phyloP scores from a whole-genome alignment of 2,888 invertebrate species.

The Pteria penguin region DNA sequence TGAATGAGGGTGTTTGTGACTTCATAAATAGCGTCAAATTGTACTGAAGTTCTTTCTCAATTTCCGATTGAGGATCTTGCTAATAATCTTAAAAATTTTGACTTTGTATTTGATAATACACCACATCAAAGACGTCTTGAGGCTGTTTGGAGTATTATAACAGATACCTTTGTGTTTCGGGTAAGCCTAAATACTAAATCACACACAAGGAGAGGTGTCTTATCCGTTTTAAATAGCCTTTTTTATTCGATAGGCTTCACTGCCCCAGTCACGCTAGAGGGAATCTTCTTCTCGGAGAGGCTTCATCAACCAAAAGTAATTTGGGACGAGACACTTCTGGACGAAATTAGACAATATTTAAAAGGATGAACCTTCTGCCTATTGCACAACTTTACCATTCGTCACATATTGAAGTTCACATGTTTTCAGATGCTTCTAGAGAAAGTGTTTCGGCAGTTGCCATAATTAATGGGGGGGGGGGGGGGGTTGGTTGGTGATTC shows the following conservation, averaged over 20 bases:
- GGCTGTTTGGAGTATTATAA: slow-evolving; percentile 5
- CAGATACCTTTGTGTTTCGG: slow-evolving; percentile 12
- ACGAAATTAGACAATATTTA: not conserved
- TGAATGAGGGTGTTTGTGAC: slow-evolving; percentile 24
- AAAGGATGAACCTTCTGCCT: slow-evolving; percentile 13
- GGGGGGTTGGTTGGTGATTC: slow-evolving; percentile 11
- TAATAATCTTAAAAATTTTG: slow-evolving; percentile 21
- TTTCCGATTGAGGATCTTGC: slow-evolving; percentile 20
- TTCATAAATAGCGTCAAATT: slow-evolving; percentile 39
- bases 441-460: slow-evolving; percentile 51
- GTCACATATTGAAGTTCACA: slow-evolving; percentile 21
- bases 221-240: slow-evolving; percentile 32
- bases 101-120: slow-evolving; percentile 15
- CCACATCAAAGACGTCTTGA: slow-evolving; percentile 34
- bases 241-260: slow-evolving; percentile 37
- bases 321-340: slow-evolving; percentile 33
- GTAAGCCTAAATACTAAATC: slow-evolving; percentile 9
- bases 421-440: slow-evolving; percentile 43
- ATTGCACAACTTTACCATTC: not conserved
- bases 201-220: slow-evolving; percentile 20
- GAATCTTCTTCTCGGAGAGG: slow-evolving; percentile 23
- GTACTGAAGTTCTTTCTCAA: not conserved
- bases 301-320: not conserved
- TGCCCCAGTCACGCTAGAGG: slow-evolving; percentile 21
- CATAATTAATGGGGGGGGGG: no score